Evolutionary conservation across 2,113 vertebrate species (phyloP), one percentile per base, ranked within the genome.

Genomic region (Heteronetta atricapilla): DNA sequence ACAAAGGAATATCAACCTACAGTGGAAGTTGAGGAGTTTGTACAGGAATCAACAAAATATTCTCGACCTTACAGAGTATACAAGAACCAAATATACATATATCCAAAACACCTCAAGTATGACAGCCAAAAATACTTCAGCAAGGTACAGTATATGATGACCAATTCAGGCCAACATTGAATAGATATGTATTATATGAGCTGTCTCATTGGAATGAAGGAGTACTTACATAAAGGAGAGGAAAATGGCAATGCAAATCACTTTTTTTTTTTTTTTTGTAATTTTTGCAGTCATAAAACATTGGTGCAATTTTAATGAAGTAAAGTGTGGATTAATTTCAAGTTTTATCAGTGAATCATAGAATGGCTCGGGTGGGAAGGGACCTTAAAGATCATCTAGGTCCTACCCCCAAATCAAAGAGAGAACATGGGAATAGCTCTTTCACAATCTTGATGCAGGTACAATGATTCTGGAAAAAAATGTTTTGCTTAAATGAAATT

Each of bases 61-160:
- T 98, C 98, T n/a, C 99, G 98, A 68, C 99, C 99, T 40, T 98
- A 99, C 75, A 98, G 98, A 82, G 98, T 98, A 29, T 99, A 99
- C 97, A 99, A 98, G 97, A 99, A 99, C 97, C 99, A 99, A 97
- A 98, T 99, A 96, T 99, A 99, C n/a, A 89, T 99, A 42, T 99
- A 99, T 89, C 99, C 99, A 48, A 99, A 98, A 94, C 99, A 99
- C 93, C 99, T 99, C 67, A 99, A 99, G 80, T 99, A 99, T 10
- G 99, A 99, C 90, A 98, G 98, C 94, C 99, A 99, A 98, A 99
- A 99, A 97, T 99, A 98, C 94, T 99, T 99, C 85, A 99, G 98
- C 94, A 99, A 99, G 99, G 99, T 99, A 98, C 40, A 34, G 62
- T 31, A 8, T 36, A 66, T 16, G 70, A 70, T 16, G 67, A 29